Percentiles rank a stretch among this genome's conserved stretches.
Evolutionary conservation across 2,113 vertebrate species (phyloP).

Genomic region (Mola mola): DNA sequence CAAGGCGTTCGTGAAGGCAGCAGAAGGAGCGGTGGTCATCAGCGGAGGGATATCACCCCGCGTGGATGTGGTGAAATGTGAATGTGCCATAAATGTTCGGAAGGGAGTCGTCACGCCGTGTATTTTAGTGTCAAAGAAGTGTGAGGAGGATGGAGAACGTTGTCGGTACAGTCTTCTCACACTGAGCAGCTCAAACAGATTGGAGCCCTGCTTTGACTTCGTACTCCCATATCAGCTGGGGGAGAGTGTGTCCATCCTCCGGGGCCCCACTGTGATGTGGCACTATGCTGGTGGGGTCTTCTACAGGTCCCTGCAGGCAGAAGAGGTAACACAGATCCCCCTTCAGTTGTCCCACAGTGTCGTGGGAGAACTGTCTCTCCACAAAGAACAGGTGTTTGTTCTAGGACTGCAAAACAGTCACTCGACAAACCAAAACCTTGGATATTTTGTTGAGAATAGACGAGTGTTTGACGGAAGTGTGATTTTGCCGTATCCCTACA

Average conservation of each 20-base stretch:
- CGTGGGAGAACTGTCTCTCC: conserved; percentile 80
- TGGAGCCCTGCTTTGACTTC: conserved; percentile 82
- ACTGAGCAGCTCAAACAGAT: conserved; percentile 76
- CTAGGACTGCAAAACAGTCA: conserved; percentile 76
- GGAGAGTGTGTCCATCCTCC: conserved; percentile 80
- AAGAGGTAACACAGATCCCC: conserved; percentile 77
- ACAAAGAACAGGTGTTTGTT: conserved; percentile 75
- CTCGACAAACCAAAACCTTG: conserved; percentile 71
- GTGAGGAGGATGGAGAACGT: conserved; percentile 47
- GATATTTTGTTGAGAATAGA: conserved; percentile 79
- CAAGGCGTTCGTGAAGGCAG: conserved; percentile 79
- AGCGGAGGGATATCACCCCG: conserved; percentile 45
- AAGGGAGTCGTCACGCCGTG: conserved; percentile 82
- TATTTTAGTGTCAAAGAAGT: conserved; percentile 79
- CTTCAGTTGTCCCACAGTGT: conserved; percentile 80
- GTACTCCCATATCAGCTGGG: conserved; percentile 80
- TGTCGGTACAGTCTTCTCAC: conserved; percentile 83
- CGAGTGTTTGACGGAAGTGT: conserved; percentile 65
- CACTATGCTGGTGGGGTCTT: conserved; percentile 76
- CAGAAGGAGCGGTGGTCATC: conserved; percentile 70
- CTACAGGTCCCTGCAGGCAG: conserved; percentile 75
- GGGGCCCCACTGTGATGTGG: conserved; percentile 90
- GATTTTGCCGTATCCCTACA: conserved; percentile 88
- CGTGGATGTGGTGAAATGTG: conserved; percentile 80
- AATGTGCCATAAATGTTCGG: conserved; percentile 76